Conservation (phyloP, 2,797 vertebrate genomes). For the Australoheros facetus region DNA sequence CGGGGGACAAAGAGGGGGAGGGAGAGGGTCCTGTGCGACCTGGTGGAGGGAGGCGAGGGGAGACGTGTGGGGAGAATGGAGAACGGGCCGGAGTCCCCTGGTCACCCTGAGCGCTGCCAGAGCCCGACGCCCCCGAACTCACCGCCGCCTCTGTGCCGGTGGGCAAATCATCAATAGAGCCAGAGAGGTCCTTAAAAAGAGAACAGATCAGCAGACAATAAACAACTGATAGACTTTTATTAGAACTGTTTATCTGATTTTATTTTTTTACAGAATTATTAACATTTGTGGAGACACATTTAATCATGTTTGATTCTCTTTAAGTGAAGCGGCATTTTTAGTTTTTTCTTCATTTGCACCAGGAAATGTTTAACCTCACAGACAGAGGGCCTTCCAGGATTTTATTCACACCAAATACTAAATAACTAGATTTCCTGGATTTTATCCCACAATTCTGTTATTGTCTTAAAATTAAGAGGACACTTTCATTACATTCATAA, state of each 20-base stretch:
- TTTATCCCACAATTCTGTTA: no score
- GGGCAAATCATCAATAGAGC: constrained; percentile 94
- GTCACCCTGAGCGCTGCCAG: constrained; percentile 91
- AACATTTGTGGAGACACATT: no score
- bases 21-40: constrained; percentile 87
- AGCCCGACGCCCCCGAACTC: constrained; percentile 90
- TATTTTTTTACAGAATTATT: no score
- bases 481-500: no score
- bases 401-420: no score
- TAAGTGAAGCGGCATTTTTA: no score
- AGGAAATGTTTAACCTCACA: no score
- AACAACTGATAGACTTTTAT: not conserved
- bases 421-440: no score
- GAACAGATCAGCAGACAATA: not conserved
- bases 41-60: constrained; percentile 87
- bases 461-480: no score
- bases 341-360: no score
- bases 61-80: constrained; percentile 93
- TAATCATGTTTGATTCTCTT: no score
- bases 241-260: not conserved
- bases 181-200: constrained; percentile 89
- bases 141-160: constrained; percentile 91
- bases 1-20: constrained; percentile 88
- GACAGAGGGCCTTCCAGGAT: not conserved
- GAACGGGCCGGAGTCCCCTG: constrained; percentile 92